phyloP scores from a whole-genome alignment of 1,140 invertebrate species.

The Heterodera schachtii region DNA sequence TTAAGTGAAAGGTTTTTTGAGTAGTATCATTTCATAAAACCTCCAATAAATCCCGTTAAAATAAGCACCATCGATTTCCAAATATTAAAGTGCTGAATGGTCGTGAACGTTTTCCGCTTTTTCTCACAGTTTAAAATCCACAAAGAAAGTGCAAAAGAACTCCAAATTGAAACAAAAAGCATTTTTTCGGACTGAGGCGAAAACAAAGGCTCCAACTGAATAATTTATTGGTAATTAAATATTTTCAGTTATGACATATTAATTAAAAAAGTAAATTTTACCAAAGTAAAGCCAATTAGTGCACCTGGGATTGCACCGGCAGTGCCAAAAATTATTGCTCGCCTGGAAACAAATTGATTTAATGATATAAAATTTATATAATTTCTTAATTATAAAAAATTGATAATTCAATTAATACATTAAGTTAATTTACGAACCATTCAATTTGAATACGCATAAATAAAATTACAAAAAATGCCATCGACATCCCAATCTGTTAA shows the following conservation, averaged over 20 bases:
- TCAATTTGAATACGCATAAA: constrained; percentile 52
- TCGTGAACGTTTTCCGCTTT: constrained; percentile 36
- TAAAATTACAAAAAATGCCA: constrained; percentile 39
- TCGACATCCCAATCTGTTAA: constrained; percentile 37
- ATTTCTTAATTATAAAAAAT: too few relatives aligned
- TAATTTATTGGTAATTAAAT: too few relatives aligned
- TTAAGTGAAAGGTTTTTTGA: constrained; percentile 22
- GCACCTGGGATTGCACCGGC: constrained; percentile 45
- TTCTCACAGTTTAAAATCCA: constrained; percentile 43
- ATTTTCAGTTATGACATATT: neutral
- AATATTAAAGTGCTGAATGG: constrained; percentile 34
- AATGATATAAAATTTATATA: too few relatives aligned
- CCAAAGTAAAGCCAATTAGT: constrained; percentile 39
- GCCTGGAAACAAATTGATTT: constrained; percentile 9
- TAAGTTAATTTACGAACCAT: constrained; percentile 28
- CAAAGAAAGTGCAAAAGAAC: constrained; percentile 43
- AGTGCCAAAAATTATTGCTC: constrained; percentile 36
- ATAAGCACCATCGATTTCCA: constrained; percentile 37
- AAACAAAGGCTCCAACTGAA: constrained; percentile 43
- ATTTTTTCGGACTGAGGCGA: constrained; percentile 38
- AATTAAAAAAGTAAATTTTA: constrained; percentile 13
- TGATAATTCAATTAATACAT: too few relatives aligned
- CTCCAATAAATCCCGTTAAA: constrained; percentile 47
- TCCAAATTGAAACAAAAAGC: constrained; percentile 49
- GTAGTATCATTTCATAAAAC: constrained; percentile 11